Percentiles rank a stretch among this genome's conserved stretches.
These are phyloP conservation scores for Gymnobelideus leadbeateri DNA, from an alignment of 2,113 vertebrate genomes.

Conservation along the genomic window DNA sequence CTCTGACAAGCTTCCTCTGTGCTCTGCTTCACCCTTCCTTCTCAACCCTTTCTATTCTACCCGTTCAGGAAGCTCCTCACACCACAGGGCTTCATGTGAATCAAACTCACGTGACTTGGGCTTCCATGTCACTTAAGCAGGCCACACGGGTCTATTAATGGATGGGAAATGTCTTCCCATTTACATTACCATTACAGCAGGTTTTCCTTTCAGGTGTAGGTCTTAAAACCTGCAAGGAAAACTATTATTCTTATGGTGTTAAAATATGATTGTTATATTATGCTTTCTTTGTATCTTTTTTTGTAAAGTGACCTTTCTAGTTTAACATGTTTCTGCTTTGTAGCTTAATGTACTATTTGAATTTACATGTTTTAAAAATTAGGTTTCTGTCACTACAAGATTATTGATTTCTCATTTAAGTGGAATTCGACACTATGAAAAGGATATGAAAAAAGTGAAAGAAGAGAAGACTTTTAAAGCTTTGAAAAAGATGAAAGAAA, in stretches of 20 bases:
- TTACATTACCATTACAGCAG: background rate
- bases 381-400: conserved; percentile 94
- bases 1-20: too few relatives aligned
- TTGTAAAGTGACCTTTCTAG: conserved; percentile 24
- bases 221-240: background rate
- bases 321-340: background rate
- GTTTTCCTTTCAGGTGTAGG: conserved; percentile 55
- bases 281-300: background rate
- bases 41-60: too few relatives aligned
- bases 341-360: conserved; percentile 17
- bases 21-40: too few relatives aligned
- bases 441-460: conserved; percentile 92
- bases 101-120: too few relatives aligned
- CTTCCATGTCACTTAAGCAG: too few relatives aligned
- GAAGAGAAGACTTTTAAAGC: conserved; percentile 90
- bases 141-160: too few relatives aligned
- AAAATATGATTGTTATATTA: conserved; percentile 15
- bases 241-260: background rate
- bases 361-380: conserved; percentile 60
- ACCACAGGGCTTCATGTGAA: too few relatives aligned
- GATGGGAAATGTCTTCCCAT: too few relatives aligned
- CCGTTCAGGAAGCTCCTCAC: too few relatives aligned
- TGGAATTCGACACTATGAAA: conserved; percentile 98
- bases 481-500: conserved; percentile 79
- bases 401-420: conserved; percentile 95